A percentile compares a stretch with the other conserved stretches of the same genome.
Conservation (phyloP, 2,797 vertebrate genomes). For the Malurus leucopterus region DNA sequence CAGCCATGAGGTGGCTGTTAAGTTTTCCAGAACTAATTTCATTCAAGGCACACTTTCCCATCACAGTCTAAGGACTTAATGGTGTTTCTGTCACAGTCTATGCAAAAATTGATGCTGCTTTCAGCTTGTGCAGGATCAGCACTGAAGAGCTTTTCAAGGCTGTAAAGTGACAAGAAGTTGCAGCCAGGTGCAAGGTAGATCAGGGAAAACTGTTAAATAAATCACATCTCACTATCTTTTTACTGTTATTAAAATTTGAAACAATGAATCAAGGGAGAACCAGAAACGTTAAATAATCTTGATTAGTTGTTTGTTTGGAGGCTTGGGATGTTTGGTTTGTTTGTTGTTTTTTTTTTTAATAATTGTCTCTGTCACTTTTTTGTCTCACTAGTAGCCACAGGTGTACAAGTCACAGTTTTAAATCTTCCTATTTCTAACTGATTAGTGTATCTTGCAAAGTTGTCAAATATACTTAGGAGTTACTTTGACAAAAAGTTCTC, state of each 20-base stretch:
- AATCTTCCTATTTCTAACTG: not conserved
- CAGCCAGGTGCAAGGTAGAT: not conserved
- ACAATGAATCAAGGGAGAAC: not conserved
- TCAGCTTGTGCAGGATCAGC: not conserved
- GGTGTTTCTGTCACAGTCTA: not conserved
- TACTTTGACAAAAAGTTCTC: not conserved
- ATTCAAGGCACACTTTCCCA: not conserved
- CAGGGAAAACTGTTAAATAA: not conserved
- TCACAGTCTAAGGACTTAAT: not conserved
- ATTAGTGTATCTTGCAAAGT: not conserved
- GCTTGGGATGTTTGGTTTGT: not conserved
- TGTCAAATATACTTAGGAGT: not conserved
- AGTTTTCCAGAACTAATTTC: constrained; percentile 4
- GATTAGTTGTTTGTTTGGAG: fast-evolving
- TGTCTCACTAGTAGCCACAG: not conserved
- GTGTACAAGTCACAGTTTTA: not conserved
- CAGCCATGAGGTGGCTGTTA: constrained; percentile 27
- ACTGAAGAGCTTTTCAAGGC: not conserved
- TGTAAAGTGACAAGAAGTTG: not conserved
- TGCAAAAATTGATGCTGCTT: not conserved
- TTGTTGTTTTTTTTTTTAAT: not conserved
- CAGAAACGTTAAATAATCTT: not conserved
- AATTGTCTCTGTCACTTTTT: not conserved
- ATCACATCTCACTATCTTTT: not conserved
- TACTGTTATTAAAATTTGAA: not conserved